Evolutionary conservation across 2,113 vertebrate species (phyloP).

Genomic region (Rousettus leschenaultii): DNA sequence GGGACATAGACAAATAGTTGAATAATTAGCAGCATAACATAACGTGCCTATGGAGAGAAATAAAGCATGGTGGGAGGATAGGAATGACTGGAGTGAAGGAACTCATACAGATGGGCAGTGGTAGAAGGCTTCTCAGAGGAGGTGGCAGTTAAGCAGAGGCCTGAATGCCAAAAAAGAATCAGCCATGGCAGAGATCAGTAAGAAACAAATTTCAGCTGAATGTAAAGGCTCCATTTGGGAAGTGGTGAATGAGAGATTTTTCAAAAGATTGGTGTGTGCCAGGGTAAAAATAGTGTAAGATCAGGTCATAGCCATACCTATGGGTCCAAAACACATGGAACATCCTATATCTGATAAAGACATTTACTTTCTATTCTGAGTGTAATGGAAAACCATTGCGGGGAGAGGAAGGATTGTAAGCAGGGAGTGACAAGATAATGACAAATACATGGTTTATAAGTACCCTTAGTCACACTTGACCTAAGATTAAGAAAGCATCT

Average conservation of each 20-base stretch:
- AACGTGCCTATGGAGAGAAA: background rate
- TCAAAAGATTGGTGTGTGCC: background rate
- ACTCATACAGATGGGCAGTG: background rate
- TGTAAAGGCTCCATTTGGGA: background rate
- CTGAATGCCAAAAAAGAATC: background rate
- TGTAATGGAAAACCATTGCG: background rate
- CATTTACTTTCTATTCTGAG: slow-evolving; percentile 21
- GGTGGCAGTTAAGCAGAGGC: background rate
- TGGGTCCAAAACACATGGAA: background rate
- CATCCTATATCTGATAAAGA: background rate
- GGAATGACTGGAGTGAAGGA: background rate
- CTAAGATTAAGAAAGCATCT: background rate
- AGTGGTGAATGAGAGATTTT: background rate
- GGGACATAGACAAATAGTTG: background rate
- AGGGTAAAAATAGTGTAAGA: background rate
- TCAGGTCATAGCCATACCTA: background rate
- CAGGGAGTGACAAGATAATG: background rate
- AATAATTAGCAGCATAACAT: background rate
- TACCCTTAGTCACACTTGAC: background rate
- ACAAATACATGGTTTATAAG: background rate
- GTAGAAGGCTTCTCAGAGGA: background rate
- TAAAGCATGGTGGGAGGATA: background rate
- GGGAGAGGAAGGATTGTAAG: background rate
- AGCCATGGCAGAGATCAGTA: background rate
- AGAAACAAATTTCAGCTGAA: background rate